Percentiles rank a stretch among this genome's conserved stretches.
Evolutionary conservation across 2,113 vertebrate genomes (phyloP).

Genomic region (Dicentrarchus labrax): DNA sequence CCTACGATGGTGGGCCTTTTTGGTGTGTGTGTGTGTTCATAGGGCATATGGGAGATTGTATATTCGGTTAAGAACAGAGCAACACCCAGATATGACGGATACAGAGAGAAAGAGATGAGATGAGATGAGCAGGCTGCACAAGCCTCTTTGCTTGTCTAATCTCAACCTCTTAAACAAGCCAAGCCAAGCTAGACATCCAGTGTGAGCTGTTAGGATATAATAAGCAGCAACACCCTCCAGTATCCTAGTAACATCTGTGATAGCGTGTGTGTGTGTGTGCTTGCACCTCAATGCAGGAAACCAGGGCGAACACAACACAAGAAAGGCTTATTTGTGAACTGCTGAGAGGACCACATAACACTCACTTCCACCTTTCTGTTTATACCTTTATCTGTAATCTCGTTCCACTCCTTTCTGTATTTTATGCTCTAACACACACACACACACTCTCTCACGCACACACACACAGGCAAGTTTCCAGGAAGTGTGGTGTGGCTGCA

Average conservation of each 20-base stretch:
- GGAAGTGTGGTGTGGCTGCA: slow-evolving; percentile 72
- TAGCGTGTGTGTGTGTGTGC: slow-evolving; percentile 12
- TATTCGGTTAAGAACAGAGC: slow-evolving; percentile 36
- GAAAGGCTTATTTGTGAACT: slow-evolving; percentile 55
- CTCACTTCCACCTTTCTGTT: slow-evolving; percentile 55
- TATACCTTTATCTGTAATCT: slow-evolving; percentile 58
- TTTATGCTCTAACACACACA: slow-evolving; percentile 46
- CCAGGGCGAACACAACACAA: slow-evolving; percentile 47
- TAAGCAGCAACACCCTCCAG: slow-evolving; percentile 77
- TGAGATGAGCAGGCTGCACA: slow-evolving; percentile 59
- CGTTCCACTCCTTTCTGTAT: slow-evolving; percentile 28
- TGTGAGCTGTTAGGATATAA: slow-evolving; percentile 76
- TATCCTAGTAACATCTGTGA: slow-evolving; percentile 81
- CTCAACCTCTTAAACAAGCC: slow-evolving; percentile 72
- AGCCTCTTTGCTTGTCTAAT: slow-evolving; percentile 73
- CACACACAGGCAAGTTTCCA: slow-evolving; percentile 72
- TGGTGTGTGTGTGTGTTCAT: slow-evolving; percentile 12
- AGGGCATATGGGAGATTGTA: slow-evolving; percentile 18
- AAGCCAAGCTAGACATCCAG: slow-evolving; percentile 63
- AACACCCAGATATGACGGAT: slow-evolving; percentile 36
- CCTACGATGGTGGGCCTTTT: neutral
- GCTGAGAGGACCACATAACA: slow-evolving; percentile 45
- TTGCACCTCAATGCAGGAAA: slow-evolving; percentile 54
- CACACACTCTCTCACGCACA: slow-evolving; percentile 31
- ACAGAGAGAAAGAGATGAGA: slow-evolving; percentile 24